Percentiles rank a stretch among this genome's conserved stretches.
Conservation (phyloP, 2,888 invertebrate genomes). For the Cremastinae sp. region DNA sequence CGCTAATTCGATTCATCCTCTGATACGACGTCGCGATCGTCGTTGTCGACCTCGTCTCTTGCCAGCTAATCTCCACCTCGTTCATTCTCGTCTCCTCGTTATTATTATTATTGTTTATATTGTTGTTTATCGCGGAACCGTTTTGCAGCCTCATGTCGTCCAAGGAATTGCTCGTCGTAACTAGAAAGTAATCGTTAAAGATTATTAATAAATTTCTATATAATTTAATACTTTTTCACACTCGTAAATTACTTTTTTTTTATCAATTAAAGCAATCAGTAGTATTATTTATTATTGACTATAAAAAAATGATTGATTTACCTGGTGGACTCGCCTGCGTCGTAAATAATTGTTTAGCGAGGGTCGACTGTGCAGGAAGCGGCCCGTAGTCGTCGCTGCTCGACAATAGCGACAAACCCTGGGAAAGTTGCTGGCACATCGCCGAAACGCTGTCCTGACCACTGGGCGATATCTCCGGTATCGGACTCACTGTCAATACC, state of each 20-base stretch:
- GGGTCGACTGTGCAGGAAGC: constrained; percentile 68
- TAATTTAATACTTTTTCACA: too few species aligned
- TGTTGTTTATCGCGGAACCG: constrained; percentile 68
- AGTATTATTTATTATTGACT: too few species aligned
- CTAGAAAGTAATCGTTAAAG: too few species aligned
- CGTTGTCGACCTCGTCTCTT: constrained; percentile 70
- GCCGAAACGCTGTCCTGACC: constrained; percentile 87
- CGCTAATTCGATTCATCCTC: constrained; percentile 70
- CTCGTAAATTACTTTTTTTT: too few species aligned
- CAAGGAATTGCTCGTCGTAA: constrained; percentile 76
- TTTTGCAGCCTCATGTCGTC: constrained; percentile 76
- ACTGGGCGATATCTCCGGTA: constrained; percentile 88
- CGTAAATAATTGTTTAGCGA: constrained; percentile 74
- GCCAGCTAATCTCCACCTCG: constrained; percentile 70
- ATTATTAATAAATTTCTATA: too few species aligned
- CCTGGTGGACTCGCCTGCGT: constrained; percentile 68
- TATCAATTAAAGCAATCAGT: too few species aligned
- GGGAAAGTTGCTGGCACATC: constrained; percentile 90
- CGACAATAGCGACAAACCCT: constrained; percentile 88
- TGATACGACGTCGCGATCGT: constrained; percentile 68
- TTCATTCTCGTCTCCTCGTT: constrained; percentile 66
- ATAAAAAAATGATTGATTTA: constrained; percentile 54
- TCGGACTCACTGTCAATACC: constrained; percentile 85
- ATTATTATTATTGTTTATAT: constrained; percentile 63
- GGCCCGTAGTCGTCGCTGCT: constrained; percentile 82